These are phyloP conservation scores for Hemitrygon akajei DNA, from an alignment of 2,797 vertebrate species.

Conservation along the genomic window DNA sequence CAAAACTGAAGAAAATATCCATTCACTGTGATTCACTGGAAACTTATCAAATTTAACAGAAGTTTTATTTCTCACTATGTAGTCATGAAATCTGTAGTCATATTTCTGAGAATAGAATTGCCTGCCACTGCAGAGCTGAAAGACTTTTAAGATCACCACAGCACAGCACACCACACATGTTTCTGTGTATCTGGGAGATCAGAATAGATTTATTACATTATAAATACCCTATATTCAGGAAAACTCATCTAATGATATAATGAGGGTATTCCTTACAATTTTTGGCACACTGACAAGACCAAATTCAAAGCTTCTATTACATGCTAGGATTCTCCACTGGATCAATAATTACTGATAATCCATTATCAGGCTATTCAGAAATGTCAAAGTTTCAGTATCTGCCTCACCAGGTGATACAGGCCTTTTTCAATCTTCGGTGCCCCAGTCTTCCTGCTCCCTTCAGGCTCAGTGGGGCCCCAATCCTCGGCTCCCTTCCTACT, in stretches of 20 bases:
- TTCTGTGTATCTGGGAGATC: background rate
- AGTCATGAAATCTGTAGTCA: background rate
- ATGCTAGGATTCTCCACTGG: background rate
- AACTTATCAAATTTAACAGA: background rate
- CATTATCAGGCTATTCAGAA: too few relatives aligned
- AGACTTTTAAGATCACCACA: background rate
- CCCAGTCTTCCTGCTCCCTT: too few relatives aligned
- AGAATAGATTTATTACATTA: background rate
- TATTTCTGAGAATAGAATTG: background rate
- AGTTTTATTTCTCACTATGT: background rate
- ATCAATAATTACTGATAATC: too few relatives aligned
- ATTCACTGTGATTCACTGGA: background rate
- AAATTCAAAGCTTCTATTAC: background rate
- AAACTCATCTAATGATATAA: background rate
- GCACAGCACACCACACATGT: too few relatives aligned
- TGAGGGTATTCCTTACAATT: background rate
- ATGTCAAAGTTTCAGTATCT: too few relatives aligned
- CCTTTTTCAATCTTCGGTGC: too few relatives aligned
- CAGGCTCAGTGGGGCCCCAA: too few relatives aligned
- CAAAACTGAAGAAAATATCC: background rate
- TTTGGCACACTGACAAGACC: background rate
- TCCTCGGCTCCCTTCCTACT: too few relatives aligned
- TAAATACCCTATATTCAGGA: background rate
- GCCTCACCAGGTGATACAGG: too few relatives aligned
- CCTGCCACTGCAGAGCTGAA: background rate